Evolutionary conservation across 2,888 invertebrate genomes (phyloP), one percentile per base, ranked within the genome.

Genomic region (Rhabditoides inermis): DNA sequence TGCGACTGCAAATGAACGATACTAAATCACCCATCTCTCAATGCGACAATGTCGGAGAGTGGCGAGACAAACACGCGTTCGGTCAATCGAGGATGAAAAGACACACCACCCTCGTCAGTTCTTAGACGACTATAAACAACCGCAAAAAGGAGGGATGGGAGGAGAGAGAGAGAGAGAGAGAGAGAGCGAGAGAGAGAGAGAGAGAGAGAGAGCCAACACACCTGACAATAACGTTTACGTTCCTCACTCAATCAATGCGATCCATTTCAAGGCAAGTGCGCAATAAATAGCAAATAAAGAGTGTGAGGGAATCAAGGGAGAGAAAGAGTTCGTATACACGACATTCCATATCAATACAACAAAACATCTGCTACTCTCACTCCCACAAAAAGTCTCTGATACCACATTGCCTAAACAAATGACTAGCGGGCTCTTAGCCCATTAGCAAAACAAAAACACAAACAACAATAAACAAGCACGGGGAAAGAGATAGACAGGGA

Each of bases 241-340:
- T 25, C 18, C 39, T 39, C 39, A 5, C n/a, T 23, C 23, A 20
- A 39, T 39, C 39, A 20, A 39, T 44, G 28, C 41, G 27, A 32
- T 23, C 45, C 28, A 32, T 32, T 45, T 45, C 45, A 7, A 30
- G 44, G 44, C 30, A 28, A 45, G 28, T 45, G 45, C 32, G 32
- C 45, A 45, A 32, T 45, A 45, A 45, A 45, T 45, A 32, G 45
- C 45, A 45, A 32, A 32, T 45, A 32, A 12, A 22, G 46, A 46
- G 36, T 12, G 46, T 23, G 23, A 27, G 32, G 18, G 6, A n/a
- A 35, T 18, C 36, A 27, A 2, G 25, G 6, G 26, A 42, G 42
- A 28, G 22, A 39, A 20, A 18, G 22, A 15, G 32, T n/a, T n/a
- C n/a, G n/a, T n/a, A n/a, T n/a, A n/a, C n/a, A n/a, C n/a, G n/a